Conservation (phyloP, 2,888 invertebrate species). For the Sphinx pinastri region DNA sequence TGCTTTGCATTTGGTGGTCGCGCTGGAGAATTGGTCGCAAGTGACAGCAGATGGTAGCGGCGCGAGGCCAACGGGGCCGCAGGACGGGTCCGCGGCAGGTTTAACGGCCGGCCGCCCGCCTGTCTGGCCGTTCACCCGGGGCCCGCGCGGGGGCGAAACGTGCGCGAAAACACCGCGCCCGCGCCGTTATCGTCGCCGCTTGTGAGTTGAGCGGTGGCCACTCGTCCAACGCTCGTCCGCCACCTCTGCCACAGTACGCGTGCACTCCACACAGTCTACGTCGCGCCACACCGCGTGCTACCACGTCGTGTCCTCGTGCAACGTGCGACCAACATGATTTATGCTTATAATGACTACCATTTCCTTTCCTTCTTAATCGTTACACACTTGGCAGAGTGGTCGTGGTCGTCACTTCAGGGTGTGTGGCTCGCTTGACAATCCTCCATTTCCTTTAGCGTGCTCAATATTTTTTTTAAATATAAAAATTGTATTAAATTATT, state of each 20-base stretch:
- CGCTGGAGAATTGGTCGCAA: conserved; percentile 42
- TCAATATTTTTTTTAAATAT: no score
- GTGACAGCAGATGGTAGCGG: conserved; percentile 32
- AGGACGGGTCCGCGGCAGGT: conserved; percentile 73
- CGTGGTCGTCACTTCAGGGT: no score
- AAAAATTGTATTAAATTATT: no score
- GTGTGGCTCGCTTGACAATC: no score
- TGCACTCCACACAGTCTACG: background rate
- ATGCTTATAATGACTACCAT: background rate
- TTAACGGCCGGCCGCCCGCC: conserved; percentile 81
- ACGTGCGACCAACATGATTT: background rate
- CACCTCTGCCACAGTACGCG: background rate
- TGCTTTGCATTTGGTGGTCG: conserved; percentile 3
- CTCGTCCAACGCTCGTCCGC: background rate
- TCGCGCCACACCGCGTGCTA: background rate
- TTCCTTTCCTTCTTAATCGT: background rate
- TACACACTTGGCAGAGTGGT: no score
- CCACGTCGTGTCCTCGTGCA: background rate
- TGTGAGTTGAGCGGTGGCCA: conserved; percentile 7
- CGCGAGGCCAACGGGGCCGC: conserved; percentile 64
- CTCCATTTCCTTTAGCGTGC: background rate
- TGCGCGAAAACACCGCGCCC: conserved; percentile 79
- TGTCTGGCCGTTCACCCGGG: conserved; percentile 84
- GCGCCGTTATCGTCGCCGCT: conserved; percentile 63
- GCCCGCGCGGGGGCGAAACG: conserved; percentile 76